Evolutionary conservation across 2,888 invertebrate genomes (phyloP).

Genomic region (Dermolepida albohirtum): DNA sequence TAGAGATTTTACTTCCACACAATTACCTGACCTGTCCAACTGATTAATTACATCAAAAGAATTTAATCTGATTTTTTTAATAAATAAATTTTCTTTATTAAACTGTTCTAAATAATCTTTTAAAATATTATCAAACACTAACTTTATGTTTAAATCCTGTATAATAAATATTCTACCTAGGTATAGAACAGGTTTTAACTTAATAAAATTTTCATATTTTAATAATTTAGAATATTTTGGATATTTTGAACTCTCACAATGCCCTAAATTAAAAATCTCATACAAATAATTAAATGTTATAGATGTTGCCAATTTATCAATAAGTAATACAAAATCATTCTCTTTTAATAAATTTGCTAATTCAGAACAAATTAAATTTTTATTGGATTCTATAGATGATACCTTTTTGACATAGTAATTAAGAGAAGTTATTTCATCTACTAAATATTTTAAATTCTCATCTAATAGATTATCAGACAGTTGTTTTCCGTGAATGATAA

Average conservation of each 20-base stretch:
- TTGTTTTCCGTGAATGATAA: constrained; percentile 32
- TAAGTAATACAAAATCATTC: constrained; percentile 55
- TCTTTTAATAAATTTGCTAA: constrained; percentile 49
- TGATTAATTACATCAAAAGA: constrained; percentile 7
- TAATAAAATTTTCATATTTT: constrained; percentile 43
- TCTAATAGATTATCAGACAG: constrained; percentile 35
- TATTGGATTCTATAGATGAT: constrained; percentile 40
- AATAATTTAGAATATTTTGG: constrained; percentile 41
- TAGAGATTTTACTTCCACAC: constrained; percentile 16
- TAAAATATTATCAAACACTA: constrained; percentile 45
- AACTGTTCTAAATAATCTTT: constrained; percentile 47
- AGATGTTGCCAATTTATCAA: constrained; percentile 43
- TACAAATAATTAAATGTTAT: constrained; percentile 21
- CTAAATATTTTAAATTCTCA: constrained; percentile 36
- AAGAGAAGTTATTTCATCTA: constrained; percentile 41
- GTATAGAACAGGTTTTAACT: constrained; percentile 42
- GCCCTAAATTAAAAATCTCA: constrained; percentile 18
- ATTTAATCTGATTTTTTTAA: constrained; percentile 39
- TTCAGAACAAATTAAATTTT: constrained; percentile 46
- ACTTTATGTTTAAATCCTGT: constrained; percentile 31
- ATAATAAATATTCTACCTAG: constrained; percentile 44
- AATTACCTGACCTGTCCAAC: not conserved
- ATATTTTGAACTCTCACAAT: constrained; percentile 1
- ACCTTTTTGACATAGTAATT: constrained; percentile 47
- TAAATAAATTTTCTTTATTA: constrained; percentile 43